Evolutionary conservation across 2,888 invertebrate genomes (phyloP).

Genomic region (Leptogaster cylindrica): DNA sequence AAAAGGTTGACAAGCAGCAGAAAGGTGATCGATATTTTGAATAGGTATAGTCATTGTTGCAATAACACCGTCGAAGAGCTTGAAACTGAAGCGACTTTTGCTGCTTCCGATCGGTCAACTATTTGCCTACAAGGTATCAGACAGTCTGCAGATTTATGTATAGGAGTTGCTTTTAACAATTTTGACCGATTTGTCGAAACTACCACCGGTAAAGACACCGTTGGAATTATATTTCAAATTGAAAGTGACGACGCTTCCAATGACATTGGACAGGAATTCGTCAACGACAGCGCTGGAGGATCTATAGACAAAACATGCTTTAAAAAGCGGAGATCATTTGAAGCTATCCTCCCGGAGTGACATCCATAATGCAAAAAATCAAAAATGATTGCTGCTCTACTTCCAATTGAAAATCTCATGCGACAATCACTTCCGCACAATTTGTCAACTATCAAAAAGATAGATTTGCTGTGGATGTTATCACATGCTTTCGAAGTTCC

Average conservation of each 20-base stretch:
- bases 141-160: slow-evolving; percentile 46
- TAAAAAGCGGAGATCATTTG: no score
- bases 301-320: no score
- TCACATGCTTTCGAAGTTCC: slow-evolving; percentile 14
- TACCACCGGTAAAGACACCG: slow-evolving; percentile 53
- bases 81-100: slow-evolving; percentile 53
- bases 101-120: slow-evolving; percentile 44
- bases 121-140: slow-evolving; percentile 50
- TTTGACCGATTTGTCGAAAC: slow-evolving; percentile 54
- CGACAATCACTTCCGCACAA: no score
- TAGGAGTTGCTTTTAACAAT: slow-evolving; percentile 53
- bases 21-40: slow-evolving; percentile 53
- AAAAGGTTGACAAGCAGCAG: slow-evolving; percentile 53
- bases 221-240: slow-evolving; percentile 53
- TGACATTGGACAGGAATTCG: no score
- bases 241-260: no score
- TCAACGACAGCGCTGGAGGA: no score
- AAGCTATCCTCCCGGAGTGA: no score
- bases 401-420: no score
- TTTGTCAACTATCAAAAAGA: no score
- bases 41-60: slow-evolving; percentile 54
- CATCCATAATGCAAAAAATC: no score
- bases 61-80: slow-evolving; percentile 53
- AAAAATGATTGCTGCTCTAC: no score
- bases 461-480: background rate